phyloP scores from a whole-genome alignment of 2,888 invertebrate genomes.

The Nemoura dubitans region DNA sequence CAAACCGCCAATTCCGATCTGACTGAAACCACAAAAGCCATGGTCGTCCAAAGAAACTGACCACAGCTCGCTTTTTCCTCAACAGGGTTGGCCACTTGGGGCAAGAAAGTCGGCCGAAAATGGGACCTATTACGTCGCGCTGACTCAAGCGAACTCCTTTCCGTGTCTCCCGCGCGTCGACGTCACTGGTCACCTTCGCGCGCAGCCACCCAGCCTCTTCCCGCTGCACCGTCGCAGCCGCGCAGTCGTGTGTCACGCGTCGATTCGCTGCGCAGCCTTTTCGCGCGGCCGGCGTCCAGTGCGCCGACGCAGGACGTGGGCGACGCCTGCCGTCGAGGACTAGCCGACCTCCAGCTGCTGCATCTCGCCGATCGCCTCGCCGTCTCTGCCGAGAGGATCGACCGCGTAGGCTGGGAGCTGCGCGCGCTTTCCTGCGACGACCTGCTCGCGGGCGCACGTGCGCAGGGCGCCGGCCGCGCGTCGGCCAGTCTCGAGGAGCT shows the following conservation, averaged over 20 bases:
- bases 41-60: neutral
- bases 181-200: slow-evolving; percentile 61
- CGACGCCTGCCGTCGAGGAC: slow-evolving; percentile 47
- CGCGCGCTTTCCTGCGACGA: slow-evolving; percentile 53
- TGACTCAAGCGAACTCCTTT: slow-evolving; percentile 66
- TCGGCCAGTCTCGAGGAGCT: neutral
- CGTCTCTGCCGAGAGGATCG: slow-evolving; percentile 42
- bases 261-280: slow-evolving; percentile 65
- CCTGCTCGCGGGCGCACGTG: slow-evolving; percentile 51
- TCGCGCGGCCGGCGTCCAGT: slow-evolving; percentile 56
- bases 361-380: slow-evolving; percentile 7
- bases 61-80: slow-evolving; percentile 47
- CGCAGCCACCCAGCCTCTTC: slow-evolving; percentile 50
- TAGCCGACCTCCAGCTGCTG: slow-evolving; percentile 3
- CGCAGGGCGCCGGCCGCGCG: slow-evolving; percentile 10
- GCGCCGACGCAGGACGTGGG: slow-evolving; percentile 51
- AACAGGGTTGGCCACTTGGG: slow-evolving; percentile 69
- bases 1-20: neutral
- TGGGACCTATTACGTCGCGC: slow-evolving; percentile 69
- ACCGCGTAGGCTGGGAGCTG: slow-evolving; percentile 17
- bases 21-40: neutral
- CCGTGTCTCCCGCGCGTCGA: slow-evolving; percentile 59
- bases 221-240: slow-evolving; percentile 55
- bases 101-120: slow-evolving; percentile 67
- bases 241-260: slow-evolving; percentile 61